phyloP scores from a whole-genome alignment of 2,797 vertebrate species.

The Acomys russatus region DNA sequence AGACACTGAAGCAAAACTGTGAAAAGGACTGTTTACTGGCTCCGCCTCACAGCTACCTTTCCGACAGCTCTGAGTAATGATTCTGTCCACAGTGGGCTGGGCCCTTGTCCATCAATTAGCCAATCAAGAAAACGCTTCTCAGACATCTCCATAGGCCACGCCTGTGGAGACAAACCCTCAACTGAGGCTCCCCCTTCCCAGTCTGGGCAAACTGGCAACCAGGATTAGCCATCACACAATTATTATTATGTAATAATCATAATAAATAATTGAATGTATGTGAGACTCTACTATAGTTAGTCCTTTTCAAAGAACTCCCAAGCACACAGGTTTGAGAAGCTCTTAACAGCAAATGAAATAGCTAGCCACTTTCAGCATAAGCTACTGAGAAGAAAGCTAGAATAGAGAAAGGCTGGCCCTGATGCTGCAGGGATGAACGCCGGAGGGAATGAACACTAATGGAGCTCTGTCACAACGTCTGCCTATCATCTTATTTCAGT shows the following conservation, averaged over 20 bases:
- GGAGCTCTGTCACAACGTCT: background rate
- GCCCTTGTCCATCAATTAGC: background rate
- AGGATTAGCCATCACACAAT: background rate
- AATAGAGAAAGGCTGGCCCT: background rate
- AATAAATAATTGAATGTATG: background rate
- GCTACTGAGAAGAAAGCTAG: background rate
- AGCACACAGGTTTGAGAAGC: slow-evolving; percentile 37
- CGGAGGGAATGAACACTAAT: background rate
- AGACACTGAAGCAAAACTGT: background rate
- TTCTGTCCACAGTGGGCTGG: background rate
- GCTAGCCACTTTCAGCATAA: background rate
- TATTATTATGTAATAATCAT: background rate
- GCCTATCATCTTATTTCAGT: background rate
- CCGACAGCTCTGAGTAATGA: background rate
- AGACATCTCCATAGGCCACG: background rate
- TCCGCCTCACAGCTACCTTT: background rate
- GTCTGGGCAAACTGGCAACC: background rate
- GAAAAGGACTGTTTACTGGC: background rate
- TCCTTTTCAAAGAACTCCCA: background rate
- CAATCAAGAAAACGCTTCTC: background rate
- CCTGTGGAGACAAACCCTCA: background rate
- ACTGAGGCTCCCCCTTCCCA: background rate
- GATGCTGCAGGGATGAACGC: background rate
- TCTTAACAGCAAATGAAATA: background rate
- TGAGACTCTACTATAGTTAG: background rate